Evolutionary conservation across 2,888 invertebrate species (phyloP), one percentile per base, ranked within the genome.

Genomic region (Glyphotaelius pellucidus): DNA sequence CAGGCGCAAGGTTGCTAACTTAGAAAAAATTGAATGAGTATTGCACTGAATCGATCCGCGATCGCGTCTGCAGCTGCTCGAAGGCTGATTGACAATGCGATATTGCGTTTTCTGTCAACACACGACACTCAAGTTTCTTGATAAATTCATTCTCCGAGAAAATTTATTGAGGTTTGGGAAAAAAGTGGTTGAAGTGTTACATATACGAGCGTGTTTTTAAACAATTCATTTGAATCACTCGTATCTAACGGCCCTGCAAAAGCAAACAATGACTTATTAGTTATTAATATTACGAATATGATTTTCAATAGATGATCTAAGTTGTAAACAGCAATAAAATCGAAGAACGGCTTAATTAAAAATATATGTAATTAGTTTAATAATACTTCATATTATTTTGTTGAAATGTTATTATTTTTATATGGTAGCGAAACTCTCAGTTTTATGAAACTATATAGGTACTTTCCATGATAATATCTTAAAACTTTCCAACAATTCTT

Each of bases 81-180:
- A 67, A 67, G 67, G 67, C 67, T 67, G 31, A 90, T 90, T 80
- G 90, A 90, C 90, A 90, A 81, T 90, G 90, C 90, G 47, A 90
- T 90, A 67, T 67, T 67, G 67, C 67, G 67, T 9, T 67, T 31
- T 88, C 79, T 4, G 67, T n/a, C 67, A n/a, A 67, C 5, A 67
- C 67, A 25, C 2, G 67, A 67, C 67, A 67, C 9, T n/a, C 67
- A n/a, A 2, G 25, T n/a, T 67, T 67, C 67, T n/a, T n/a, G 67
- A 67, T 67, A 19, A 52, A 11, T 25, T 67, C 25, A 81, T 90
- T 80, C n/a, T 47, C 30, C 47, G 81, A 19, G 90, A 81, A 81
- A 47, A 81, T 90, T 90, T 80, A 47, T 90, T 81, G 81, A 90
- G 90, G 90, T 90, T 81, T 90, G 30, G 15, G 42, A 81, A 42